Evolutionary conservation across 2,888 invertebrate species (phyloP).

Genomic region (Hirtodrosophila alboralis): DNA sequence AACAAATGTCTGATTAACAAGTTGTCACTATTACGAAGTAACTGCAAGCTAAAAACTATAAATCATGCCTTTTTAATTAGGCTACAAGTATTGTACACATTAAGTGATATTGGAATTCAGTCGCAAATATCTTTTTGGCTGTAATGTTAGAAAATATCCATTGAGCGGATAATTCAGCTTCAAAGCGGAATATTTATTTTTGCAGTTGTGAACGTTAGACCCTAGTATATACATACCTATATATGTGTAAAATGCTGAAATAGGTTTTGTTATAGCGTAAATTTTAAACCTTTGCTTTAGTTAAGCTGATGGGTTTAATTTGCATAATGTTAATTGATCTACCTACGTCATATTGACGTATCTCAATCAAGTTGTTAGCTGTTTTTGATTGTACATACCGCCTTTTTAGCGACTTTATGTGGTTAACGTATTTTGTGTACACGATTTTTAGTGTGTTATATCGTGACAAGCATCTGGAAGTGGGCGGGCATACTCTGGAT

Average conservation of each 20-base stretch:
- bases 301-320: constrained; percentile 24
- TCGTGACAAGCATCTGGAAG: constrained; percentile 61
- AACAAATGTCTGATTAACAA: constrained; percentile 28
- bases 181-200: not conserved
- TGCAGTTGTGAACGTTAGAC: not conserved
- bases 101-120: constrained; percentile 11
- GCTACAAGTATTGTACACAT: not conserved
- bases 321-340: constrained; percentile 55
- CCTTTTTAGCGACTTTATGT: constrained; percentile 56
- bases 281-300: constrained; percentile 24
- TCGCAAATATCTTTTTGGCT: constrained; percentile 3
- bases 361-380: constrained; percentile 48
- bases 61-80: constrained; percentile 21
- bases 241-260: not conserved
- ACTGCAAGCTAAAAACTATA: constrained; percentile 24
- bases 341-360: constrained; percentile 59
- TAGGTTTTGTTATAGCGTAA: not conserved
- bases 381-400: constrained; percentile 31
- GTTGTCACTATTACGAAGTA: constrained; percentile 35
- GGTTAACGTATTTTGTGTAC: constrained; percentile 48
- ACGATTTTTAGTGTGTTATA: constrained; percentile 44
- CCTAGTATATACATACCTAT: not conserved
- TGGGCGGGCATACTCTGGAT: constrained; percentile 51
- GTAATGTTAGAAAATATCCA: not conserved
- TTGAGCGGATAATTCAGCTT: constrained; percentile 3